Conservation (phyloP, 2,113 vertebrate species). For the Mandrillus leucophaeus region DNA sequence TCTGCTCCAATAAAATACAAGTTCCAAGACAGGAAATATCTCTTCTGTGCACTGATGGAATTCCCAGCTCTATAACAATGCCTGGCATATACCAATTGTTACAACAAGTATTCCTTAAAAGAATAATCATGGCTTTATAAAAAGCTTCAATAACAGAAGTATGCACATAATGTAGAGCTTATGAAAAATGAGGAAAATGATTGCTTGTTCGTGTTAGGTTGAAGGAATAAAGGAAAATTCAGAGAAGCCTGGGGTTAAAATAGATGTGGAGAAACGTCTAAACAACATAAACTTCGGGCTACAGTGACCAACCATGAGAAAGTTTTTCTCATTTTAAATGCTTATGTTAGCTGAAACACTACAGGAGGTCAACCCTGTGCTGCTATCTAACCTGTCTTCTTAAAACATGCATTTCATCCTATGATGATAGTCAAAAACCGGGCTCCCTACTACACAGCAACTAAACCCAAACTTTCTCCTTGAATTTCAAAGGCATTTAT, state of each 20-base stretch:
- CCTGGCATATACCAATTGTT: background rate
- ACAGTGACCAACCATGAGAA: background rate
- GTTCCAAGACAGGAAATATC: background rate
- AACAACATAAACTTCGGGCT: slow-evolving; percentile 20
- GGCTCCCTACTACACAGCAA: background rate
- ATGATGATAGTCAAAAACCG: background rate
- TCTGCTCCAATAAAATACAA: background rate
- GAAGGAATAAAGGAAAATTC: slow-evolving; percentile 12
- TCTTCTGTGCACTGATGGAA: background rate
- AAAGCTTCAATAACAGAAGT: background rate
- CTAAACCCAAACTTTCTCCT: background rate
- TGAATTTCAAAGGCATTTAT: background rate
- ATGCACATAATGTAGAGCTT: background rate
- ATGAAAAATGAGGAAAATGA: background rate
- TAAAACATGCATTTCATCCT: background rate
- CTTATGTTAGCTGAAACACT: background rate
- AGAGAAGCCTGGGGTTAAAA: background rate
- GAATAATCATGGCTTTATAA: slow-evolving; percentile 1
- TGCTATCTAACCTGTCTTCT: background rate
- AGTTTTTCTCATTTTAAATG: background rate
- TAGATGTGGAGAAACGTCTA: background rate
- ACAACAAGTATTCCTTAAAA: slow-evolving; percentile 27
- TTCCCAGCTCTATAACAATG: background rate
- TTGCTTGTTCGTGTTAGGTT: background rate
- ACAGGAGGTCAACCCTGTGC: background rate